Percentiles rank a stretch among this genome's conserved stretches.
These are phyloP conservation scores for Lamprologus sp. DNA, from an alignment of 2,113 vertebrate species.

Conservation along the genomic window DNA sequence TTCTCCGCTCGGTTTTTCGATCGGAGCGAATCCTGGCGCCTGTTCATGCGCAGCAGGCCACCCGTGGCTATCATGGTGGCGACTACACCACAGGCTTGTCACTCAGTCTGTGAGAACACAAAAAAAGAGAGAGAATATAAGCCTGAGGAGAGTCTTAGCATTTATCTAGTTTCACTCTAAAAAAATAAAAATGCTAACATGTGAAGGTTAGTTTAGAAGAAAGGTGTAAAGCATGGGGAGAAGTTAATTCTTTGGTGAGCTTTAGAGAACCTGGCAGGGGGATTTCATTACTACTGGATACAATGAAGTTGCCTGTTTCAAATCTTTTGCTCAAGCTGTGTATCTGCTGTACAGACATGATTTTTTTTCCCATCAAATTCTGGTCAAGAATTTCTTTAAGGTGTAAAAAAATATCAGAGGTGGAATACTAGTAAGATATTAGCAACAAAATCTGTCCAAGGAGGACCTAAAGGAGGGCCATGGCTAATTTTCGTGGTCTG, in stretches of 20 bases:
- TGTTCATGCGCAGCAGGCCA: constrained; percentile 94
- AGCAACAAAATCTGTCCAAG: neutral
- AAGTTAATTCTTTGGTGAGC: neutral
- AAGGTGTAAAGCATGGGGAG: neutral
- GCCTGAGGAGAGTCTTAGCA: neutral
- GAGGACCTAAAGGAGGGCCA: neutral
- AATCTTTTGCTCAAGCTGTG: neutral
- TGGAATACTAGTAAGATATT: neutral
- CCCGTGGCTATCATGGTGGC: constrained; percentile 95
- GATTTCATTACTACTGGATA: neutral
- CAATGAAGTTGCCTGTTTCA: neutral
- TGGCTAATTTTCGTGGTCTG: neutral
- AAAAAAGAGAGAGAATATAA: neutral
- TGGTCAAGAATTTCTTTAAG: neutral
- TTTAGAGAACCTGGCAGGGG: neutral
- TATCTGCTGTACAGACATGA: neutral
- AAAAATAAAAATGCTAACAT: neutral
- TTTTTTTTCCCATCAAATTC: neutral
- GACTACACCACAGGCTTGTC: constrained; percentile 48
- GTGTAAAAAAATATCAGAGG: neutral
- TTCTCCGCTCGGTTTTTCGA: constrained; percentile 81
- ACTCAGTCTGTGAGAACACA: constrained; percentile 60
- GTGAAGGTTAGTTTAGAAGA: neutral
- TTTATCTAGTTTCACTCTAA: neutral
- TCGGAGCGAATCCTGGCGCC: constrained; percentile 90